Percentiles rank a stretch among this genome's conserved stretches.
Conservation (phyloP, 2,888 invertebrate genomes). For the Electrophaes corylata region DNA sequence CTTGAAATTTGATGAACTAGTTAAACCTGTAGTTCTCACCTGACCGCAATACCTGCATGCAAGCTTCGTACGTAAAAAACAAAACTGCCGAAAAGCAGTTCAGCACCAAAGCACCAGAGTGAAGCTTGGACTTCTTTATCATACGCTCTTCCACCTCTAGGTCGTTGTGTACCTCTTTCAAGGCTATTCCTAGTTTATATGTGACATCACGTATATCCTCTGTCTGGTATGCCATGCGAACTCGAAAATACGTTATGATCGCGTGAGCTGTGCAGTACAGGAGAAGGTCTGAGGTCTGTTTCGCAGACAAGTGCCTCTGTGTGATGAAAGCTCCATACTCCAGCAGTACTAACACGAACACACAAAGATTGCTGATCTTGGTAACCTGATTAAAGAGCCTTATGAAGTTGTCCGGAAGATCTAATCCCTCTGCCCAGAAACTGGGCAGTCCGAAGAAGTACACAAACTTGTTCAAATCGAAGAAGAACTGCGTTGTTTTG, state of each 20-base stretch:
- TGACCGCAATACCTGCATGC: neutral
- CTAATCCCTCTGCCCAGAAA: constrained; percentile 4
- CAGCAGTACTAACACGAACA: neutral
- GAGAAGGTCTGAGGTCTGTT: constrained; percentile 4
- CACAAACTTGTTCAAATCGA: constrained; percentile 13
- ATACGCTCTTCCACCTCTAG: constrained; percentile 1
- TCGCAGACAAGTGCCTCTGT: constrained; percentile 44
- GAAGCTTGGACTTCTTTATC: constrained; percentile 3
- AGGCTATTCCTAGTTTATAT: constrained; percentile 1
- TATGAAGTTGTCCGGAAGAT: neutral
- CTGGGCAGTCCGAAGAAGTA: constrained; percentile 35
- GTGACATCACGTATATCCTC: constrained; percentile 4
- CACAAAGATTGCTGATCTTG: constrained; percentile 1
- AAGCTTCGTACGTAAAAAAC: neutral
- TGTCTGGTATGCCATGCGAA: constrained; percentile 1
- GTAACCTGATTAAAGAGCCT: neutral
- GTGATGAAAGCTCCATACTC: constrained; percentile 35
- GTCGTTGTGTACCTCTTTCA: constrained; percentile 2
- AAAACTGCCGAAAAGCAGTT: constrained; percentile 4
- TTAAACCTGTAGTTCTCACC: neutral
- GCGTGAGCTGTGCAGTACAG: constrained; percentile 1
- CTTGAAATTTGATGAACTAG: neutral
- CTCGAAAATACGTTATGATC: constrained; percentile 5
- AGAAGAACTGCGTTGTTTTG: constrained; percentile 6
- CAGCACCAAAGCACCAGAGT: constrained; percentile 5